A percentile compares a stretch with the other conserved stretches of the same genome.
Evolutionary conservation across 2,888 invertebrate genomes (phyloP).

Genomic region (Drosophila rubida): DNA sequence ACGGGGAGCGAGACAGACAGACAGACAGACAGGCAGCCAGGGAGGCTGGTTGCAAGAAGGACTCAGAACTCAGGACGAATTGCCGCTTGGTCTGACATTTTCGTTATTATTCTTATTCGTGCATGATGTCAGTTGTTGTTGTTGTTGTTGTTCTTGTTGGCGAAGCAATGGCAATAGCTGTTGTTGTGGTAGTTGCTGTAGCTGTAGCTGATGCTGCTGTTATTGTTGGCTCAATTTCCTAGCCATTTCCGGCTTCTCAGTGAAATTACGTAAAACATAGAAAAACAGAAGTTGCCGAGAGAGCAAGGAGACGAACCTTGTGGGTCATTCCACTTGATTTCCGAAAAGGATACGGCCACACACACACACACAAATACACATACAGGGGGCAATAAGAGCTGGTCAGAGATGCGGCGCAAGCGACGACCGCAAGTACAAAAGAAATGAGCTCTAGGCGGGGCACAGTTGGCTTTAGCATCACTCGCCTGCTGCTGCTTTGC

Average conservation of each 20-base stretch:
- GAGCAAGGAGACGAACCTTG: constrained; percentile 45
- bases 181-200: constrained; percentile 13
- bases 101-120: constrained; percentile 78
- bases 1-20: constrained; percentile 40
- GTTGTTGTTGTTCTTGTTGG: constrained; percentile 18
- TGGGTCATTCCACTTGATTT: constrained; percentile 83
- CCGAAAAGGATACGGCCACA: constrained; percentile 71
- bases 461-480: constrained; percentile 44
- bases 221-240: constrained; percentile 80
- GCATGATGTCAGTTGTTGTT: constrained; percentile 62
- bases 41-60: constrained; percentile 6
- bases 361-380: constrained; percentile 30
- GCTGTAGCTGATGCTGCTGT: constrained; percentile 47
- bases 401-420: constrained; percentile 22
- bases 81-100: constrained; percentile 68
- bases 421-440: constrained; percentile 69
- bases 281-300: constrained; percentile 68
- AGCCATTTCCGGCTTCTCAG: constrained; percentile 75
- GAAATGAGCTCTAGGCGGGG: constrained; percentile 57
- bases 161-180: constrained; percentile 7
- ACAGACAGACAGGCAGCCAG: not conserved
- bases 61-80: constrained; percentile 45
- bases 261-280: constrained; percentile 79
- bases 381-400: constrained; percentile 24
- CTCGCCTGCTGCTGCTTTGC: constrained; percentile 7